Percentiles rank a stretch among this genome's conserved stretches.
Evolutionary conservation across 2,113 vertebrate genomes (phyloP).

Genomic region (Platichthys flesus): DNA sequence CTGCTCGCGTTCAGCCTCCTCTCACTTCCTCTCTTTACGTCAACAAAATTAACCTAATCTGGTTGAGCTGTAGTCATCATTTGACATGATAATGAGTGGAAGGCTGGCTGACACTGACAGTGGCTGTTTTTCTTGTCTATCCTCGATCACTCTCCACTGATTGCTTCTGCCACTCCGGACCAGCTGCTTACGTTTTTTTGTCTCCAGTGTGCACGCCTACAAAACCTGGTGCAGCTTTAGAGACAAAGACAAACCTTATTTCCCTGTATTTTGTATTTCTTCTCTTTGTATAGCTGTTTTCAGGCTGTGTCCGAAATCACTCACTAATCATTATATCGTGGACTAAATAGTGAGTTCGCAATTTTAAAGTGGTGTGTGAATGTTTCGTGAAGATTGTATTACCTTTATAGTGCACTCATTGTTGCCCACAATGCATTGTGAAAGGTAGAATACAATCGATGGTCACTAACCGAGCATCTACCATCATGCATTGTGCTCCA

Average conservation of each 20-base stretch:
- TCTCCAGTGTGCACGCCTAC: background rate
- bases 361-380: too few relatives aligned
- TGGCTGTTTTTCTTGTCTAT: constrained; percentile 38
- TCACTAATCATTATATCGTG: too few relatives aligned
- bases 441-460: too few relatives aligned
- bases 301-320: too few relatives aligned
- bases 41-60: background rate
- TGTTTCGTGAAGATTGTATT: too few relatives aligned
- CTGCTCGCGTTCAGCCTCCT: constrained; percentile 2
- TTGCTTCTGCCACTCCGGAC: constrained; percentile 33
- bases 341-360: too few relatives aligned
- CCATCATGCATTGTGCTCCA: too few relatives aligned
- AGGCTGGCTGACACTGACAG: constrained; percentile 24
- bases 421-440: too few relatives aligned
- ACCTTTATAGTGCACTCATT: too few relatives aligned
- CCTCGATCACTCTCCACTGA: constrained; percentile 30
- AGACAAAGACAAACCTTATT: constrained; percentile 5
- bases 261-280: background rate
- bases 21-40: constrained; percentile 11
- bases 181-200: constrained; percentile 7
- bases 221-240: background rate
- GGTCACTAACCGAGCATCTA: too few relatives aligned
- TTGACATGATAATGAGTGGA: constrained; percentile 38
- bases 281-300: background rate
- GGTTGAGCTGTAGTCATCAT: constrained; percentile 8